Evolutionary conservation across 2,797 vertebrate species (phyloP).

Genomic region (Numenius phaeopus): DNA sequence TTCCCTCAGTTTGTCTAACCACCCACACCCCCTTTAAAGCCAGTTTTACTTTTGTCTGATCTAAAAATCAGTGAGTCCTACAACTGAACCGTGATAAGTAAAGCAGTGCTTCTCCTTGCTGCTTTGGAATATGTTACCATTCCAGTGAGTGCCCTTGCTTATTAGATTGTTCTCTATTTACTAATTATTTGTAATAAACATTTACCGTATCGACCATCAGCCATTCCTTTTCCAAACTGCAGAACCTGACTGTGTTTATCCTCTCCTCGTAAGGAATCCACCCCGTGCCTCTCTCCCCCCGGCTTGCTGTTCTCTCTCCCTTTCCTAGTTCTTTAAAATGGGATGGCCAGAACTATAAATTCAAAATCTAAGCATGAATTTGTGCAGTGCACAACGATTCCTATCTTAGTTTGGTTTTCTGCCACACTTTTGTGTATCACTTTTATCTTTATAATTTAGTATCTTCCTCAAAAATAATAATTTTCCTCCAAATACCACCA

Average conservation of each 20-base stretch:
- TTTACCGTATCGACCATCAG: neutral
- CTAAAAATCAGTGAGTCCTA: neutral
- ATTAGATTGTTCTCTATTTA: neutral
- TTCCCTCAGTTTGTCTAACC: neutral
- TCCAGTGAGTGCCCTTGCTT: neutral
- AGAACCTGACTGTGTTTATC: neutral
- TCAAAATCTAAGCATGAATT: neutral
- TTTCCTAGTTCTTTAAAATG: neutral
- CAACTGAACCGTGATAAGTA: neutral
- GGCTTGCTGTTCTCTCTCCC: neutral
- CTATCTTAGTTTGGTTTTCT: neutral
- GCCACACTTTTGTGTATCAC: fast-evolving
- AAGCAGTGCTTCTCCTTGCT: neutral
- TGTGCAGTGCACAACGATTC: neutral
- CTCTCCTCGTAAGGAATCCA: neutral
- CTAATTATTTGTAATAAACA: neutral
- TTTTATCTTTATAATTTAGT: neutral
- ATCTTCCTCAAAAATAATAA: neutral
- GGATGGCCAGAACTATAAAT: neutral
- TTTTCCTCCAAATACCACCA: neutral
- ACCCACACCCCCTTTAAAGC: neutral
- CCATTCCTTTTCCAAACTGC: neutral
- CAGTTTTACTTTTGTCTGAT: neutral
- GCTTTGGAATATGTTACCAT: neutral
- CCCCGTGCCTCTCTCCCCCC: neutral